Conservation (phyloP, 2,113 vertebrate species). For the Carettochelys insculpta region DNA sequence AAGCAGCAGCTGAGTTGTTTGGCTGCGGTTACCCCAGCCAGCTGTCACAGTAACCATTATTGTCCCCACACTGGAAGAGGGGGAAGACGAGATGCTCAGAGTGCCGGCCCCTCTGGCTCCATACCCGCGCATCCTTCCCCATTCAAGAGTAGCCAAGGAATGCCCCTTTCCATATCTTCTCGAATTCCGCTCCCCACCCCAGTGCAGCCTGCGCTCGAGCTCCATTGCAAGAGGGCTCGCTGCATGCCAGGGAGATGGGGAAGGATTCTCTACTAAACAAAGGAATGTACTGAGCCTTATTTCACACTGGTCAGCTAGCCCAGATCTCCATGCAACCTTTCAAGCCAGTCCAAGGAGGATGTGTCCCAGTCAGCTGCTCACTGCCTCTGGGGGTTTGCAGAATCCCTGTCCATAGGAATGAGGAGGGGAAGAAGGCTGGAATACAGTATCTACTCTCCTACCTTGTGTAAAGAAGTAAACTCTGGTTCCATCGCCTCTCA, state of each 20-base stretch:
- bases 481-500: slow-evolving; percentile 94
- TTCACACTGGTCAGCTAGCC: background rate
- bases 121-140: background rate
- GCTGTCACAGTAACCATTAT: background rate
- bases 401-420: background rate
- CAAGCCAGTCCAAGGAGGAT: background rate
- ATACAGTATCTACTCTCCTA: slow-evolving; percentile 58
- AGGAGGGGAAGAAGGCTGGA: background rate
- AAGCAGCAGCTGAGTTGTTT: background rate
- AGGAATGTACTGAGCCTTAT: background rate
- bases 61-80: background rate
- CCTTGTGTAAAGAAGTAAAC: slow-evolving; percentile 99
- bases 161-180: background rate
- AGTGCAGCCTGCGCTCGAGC: background rate
- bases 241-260: background rate
- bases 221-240: background rate
- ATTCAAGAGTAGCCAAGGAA: background rate
- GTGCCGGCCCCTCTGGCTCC: background rate
- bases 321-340: background rate
- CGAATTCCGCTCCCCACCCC: background rate
- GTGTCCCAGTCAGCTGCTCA: background rate
- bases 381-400: background rate
- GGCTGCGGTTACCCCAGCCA: background rate
- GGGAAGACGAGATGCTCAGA: background rate
- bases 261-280: background rate